Evolutionary conservation across 2,797 vertebrate genomes (phyloP), one percentile per base, ranked within the genome.

Genomic region (Sandelia bainsii): DNA sequence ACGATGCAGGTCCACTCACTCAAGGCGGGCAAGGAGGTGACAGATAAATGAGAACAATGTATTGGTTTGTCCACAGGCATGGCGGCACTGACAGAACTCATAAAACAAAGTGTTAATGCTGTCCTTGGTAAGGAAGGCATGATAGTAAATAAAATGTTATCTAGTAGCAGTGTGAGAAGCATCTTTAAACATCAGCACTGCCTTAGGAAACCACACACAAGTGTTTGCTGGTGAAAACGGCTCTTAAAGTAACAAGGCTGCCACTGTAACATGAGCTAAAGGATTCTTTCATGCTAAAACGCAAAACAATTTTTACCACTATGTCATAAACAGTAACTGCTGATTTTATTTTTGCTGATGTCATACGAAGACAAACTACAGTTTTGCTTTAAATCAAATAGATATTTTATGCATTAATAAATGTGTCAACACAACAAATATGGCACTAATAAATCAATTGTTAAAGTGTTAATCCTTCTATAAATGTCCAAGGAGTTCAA

Each of bases 11-110:
- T 56, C 49, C 66, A 65, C 68, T 78, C 46, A 73, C 51, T 81
- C 71, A 85, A 78, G 56, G 50, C 29, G 34, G 57, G 63, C 48
- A 40, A 60, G 59, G 62, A 58, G 60, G 73, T 75, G 57, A 82
- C 69, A 64, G 79, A 90, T 90, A 88, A 86, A 91, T 84, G 76
- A 84, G 54, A 72, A 75, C 73, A 77, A 75, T 74, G 79, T 69
- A 74, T 74, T 56, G 62, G 72, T 90, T 88, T 80, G 73, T 80
- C 70, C 72, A 77, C 77, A 68, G 77, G 62, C 58, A 1, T 78
- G 82, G 64, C 44, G 10, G 59, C 80, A 86, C 65, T 79, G 84
- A 89, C 85, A 84, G 23, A 89, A 57, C 72, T 89, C 67, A 72
- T 86, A 84, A 89, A 89, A 76, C 78, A 87, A 85, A 62, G 60